phyloP scores from a whole-genome alignment of 2,797 vertebrate species.

The Sarcoramphus papa region DNA sequence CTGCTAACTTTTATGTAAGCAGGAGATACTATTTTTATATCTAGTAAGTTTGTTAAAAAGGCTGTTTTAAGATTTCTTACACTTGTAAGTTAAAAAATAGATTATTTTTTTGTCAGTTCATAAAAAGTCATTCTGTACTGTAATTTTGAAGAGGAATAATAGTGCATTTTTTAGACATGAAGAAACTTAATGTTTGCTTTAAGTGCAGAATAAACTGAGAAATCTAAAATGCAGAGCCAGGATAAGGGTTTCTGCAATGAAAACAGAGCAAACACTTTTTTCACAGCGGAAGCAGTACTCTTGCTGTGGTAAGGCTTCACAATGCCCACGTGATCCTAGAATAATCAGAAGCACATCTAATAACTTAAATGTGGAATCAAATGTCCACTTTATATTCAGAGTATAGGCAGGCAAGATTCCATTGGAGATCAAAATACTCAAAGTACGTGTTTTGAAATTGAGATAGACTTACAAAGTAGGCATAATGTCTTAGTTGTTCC shows the following conservation, averaged over 20 bases:
- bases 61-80: neutral
- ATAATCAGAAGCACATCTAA: neutral
- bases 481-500: neutral
- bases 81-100: neutral
- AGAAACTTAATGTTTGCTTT: neutral
- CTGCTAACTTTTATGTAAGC: neutral
- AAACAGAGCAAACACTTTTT: rapidly evolving
- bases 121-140: neutral
- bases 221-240: neutral
- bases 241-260: neutral
- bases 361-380: neutral
- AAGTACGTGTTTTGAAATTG: neutral
- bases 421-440: neutral
- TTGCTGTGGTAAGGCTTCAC: neutral
- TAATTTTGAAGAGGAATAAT: neutral
- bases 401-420: neutral
- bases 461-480: neutral
- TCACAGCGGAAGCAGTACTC: neutral
- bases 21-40: neutral
- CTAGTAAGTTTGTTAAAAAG: neutral
- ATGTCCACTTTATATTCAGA: neutral
- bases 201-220: neutral
- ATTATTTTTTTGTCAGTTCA: neutral
- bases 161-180: neutral
- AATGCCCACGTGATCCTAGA: neutral